Evolutionary conservation across 2,888 invertebrate species (phyloP).

Genomic region (Myathropa florea): DNA sequence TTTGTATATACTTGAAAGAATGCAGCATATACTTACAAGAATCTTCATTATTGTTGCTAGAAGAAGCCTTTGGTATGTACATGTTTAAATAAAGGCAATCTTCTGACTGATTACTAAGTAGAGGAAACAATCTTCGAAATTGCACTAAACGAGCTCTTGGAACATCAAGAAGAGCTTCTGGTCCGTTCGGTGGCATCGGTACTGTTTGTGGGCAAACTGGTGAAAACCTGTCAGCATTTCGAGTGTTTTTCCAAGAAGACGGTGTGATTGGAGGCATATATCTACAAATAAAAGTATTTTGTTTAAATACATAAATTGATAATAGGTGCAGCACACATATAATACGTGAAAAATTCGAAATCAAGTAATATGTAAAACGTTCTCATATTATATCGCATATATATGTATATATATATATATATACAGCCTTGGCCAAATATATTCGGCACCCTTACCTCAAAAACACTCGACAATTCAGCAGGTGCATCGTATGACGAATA

Average conservation of each 20-base stretch:
- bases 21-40: conserved; percentile 31
- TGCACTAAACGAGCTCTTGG: conserved; percentile 92
- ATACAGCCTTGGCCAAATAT: too few relatives aligned
- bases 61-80: conserved; percentile 88
- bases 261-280: conserved; percentile 98
- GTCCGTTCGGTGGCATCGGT: conserved; percentile 83
- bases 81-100: conserved; percentile 99
- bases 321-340: too few relatives aligned
- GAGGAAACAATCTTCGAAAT: conserved; percentile 90
- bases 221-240: conserved; percentile 90
- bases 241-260: conserved; percentile 91
- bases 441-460: too few relatives aligned
- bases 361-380: too few relatives aligned
- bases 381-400: too few relatives aligned
- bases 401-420: too few relatives aligned
- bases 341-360: background rate
- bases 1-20: background rate
- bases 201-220: conserved; percentile 94
- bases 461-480: too few relatives aligned
- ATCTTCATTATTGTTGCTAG: conserved; percentile 8
- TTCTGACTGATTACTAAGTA: conserved; percentile 96
- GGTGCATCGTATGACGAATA: too few relatives aligned
- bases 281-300: conserved; percentile 79
- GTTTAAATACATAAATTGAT: background rate
- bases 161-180: conserved; percentile 84